These are phyloP conservation scores for Julus scandinavius DNA, from an alignment of 2,888 invertebrate genomes.

Conservation along the genomic window DNA sequence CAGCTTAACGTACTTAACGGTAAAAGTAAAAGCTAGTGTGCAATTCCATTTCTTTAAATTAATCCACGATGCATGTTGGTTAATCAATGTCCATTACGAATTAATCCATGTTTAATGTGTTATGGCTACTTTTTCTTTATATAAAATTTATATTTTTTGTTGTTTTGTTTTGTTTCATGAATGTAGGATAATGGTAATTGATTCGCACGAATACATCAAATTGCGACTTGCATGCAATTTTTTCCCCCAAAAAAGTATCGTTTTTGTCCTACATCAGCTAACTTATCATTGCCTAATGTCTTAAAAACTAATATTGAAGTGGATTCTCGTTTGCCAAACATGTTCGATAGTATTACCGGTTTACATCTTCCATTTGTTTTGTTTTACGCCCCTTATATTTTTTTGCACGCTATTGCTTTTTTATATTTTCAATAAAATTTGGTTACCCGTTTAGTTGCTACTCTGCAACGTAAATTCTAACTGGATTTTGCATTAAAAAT, in stretches of 20 bases:
- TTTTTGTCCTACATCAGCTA: neutral
- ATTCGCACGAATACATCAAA: neutral
- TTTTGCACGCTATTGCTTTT: neutral
- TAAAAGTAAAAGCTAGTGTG: neutral
- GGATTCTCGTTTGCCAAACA: neutral
- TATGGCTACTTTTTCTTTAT: neutral
- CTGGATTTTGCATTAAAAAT: neutral
- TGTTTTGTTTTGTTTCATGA: neutral
- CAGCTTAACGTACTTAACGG: neutral
- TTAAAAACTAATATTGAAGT: constrained; percentile 11
- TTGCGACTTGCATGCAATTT: neutral
- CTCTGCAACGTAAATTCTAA: constrained; percentile 19
- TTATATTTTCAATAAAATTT: neutral
- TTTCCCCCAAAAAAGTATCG: neutral
- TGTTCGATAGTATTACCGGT: neutral
- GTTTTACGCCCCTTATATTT: neutral
- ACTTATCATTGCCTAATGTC: neutral
- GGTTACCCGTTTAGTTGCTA: neutral
- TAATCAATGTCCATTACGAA: constrained; percentile 12
- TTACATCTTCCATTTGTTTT: neutral
- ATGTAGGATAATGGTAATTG: constrained; percentile 14
- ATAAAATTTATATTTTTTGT: neutral
- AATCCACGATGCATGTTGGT: neutral
- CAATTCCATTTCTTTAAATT: neutral
- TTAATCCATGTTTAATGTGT: neutral